Percentiles rank a stretch among this genome's conserved stretches.
phyloP scores from a whole-genome alignment of 1,140 invertebrate species.

The Wasmannia auropunctata region DNA sequence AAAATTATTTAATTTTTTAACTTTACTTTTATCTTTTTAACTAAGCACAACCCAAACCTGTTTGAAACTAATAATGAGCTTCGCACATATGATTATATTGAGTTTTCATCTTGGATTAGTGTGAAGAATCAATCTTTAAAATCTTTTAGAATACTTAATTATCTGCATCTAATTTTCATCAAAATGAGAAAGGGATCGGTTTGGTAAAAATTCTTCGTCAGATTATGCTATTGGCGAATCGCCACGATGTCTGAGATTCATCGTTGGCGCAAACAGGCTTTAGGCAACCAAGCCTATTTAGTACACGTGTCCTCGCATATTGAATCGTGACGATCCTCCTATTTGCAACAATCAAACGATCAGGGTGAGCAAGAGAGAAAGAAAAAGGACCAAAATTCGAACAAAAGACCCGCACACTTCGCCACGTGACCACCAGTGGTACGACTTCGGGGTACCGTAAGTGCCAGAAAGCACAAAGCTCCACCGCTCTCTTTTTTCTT shows the following conservation, averaged over 20 bases:
- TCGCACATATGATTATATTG: too few relatives aligned
- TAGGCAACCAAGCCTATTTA: slow-evolving; percentile 79
- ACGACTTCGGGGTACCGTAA: slow-evolving; percentile 68
- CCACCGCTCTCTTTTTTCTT: neutral
- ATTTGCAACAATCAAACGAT: slow-evolving; percentile 32
- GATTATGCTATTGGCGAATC: slow-evolving; percentile 17
- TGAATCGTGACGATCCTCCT: slow-evolving; percentile 73
- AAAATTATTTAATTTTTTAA: too few relatives aligned
- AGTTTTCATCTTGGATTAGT: too few relatives aligned
- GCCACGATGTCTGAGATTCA: slow-evolving; percentile 42
- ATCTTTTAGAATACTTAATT: too few relatives aligned
- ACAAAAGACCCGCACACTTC: slow-evolving; percentile 70
- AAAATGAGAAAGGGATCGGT: neutral
- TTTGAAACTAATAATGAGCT: too few relatives aligned
- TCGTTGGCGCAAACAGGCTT: slow-evolving; percentile 72
- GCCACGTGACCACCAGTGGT: slow-evolving; percentile 73
- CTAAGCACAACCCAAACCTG: too few relatives aligned
- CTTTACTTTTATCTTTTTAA: too few relatives aligned
- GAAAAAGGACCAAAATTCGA: neutral
- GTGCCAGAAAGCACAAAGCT: slow-evolving; percentile 75
- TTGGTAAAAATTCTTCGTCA: neutral
- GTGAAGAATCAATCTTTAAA: too few relatives aligned
- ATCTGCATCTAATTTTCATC: neutral
- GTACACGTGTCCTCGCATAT: slow-evolving; percentile 78
- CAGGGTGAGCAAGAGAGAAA: slow-evolving; percentile 41